A percentile compares a stretch with the other conserved stretches of the same genome.
Conservation (phyloP, 2,888 invertebrate species). For the Gymnosoma rotundatum region DNA sequence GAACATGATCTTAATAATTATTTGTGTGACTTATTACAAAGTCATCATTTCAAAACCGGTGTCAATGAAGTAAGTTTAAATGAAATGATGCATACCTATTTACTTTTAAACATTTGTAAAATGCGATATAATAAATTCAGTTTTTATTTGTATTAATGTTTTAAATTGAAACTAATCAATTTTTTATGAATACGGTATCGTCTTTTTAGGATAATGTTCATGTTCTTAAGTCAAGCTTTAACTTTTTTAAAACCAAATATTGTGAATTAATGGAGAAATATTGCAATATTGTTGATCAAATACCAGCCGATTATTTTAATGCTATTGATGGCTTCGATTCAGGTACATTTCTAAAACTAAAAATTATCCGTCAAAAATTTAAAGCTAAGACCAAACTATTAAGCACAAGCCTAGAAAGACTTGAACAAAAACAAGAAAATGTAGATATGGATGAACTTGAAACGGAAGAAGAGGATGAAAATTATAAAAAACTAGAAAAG, state of each 20-base stretch:
- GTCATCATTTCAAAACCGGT: constrained; percentile 75
- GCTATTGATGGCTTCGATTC: constrained; percentile 85
- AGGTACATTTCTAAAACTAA: constrained; percentile 84
- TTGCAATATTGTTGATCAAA: constrained; percentile 85
- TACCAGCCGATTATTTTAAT: constrained; percentile 85
- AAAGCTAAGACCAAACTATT: constrained; percentile 84
- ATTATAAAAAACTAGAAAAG: constrained; percentile 69
- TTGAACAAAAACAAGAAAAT: constrained; percentile 62
- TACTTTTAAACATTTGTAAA: too few relatives aligned
- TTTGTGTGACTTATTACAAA: constrained; percentile 76
- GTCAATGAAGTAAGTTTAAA: constrained; percentile 67
- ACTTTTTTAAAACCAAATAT: constrained; percentile 83
- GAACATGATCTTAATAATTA: constrained; percentile 76
- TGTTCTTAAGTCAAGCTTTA: constrained; percentile 73
- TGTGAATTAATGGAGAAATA: constrained; percentile 86
- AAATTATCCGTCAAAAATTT: constrained; percentile 84
- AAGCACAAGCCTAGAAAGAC: constrained; percentile 76
- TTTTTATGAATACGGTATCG: neutral
- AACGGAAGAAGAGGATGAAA: constrained; percentile 2
- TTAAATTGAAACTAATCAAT: too few relatives aligned
- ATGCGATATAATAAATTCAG: too few relatives aligned
- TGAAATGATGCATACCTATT: neutral
- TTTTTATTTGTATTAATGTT: too few relatives aligned
- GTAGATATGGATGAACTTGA: constrained; percentile 62
- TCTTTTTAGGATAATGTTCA: constrained; percentile 72